phyloP scores from a whole-genome alignment of 2,113 vertebrate species.

The Mobula birostris region DNA sequence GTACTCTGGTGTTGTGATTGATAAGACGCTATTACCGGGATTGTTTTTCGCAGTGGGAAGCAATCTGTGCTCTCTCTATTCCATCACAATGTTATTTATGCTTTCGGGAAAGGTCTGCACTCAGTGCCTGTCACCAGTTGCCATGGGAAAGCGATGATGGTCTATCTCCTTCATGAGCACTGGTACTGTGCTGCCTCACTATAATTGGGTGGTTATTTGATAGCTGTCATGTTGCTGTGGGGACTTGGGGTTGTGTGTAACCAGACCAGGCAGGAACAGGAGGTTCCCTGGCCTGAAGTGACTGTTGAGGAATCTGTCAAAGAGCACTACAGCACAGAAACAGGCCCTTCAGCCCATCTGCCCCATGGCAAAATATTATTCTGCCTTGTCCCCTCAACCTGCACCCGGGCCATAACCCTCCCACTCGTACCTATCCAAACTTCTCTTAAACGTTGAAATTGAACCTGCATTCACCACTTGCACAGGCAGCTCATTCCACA shows the following conservation, averaged over 20 bases:
- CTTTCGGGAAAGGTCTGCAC: neutral
- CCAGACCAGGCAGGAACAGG: no score
- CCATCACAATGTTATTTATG: neutral
- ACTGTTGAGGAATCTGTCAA: neutral
- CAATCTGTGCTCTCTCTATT: neutral
- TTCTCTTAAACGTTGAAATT: no score
- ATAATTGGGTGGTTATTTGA: neutral
- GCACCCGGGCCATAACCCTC: no score
- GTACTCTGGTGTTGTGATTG: neutral
- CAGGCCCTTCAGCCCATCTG: no score
- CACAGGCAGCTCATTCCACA: no score
- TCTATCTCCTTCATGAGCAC: neutral
- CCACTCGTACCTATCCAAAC: no score
- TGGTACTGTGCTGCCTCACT: no score
- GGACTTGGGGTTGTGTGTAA: neutral
- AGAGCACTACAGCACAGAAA: no score
- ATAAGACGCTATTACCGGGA: neutral
- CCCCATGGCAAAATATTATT: no score
- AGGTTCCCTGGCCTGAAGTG: neutral
- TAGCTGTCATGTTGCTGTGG: neutral
- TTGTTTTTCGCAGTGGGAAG: neutral
- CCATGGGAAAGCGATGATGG: neutral
- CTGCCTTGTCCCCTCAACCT: no score
- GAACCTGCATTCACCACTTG: no score
- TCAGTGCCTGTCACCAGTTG: neutral